Percentiles rank a stretch among this genome's conserved stretches.
These are phyloP conservation scores for Lasioglossum baleicum DNA, from an alignment of 1,140 invertebrate species.

Conservation along the genomic window DNA sequence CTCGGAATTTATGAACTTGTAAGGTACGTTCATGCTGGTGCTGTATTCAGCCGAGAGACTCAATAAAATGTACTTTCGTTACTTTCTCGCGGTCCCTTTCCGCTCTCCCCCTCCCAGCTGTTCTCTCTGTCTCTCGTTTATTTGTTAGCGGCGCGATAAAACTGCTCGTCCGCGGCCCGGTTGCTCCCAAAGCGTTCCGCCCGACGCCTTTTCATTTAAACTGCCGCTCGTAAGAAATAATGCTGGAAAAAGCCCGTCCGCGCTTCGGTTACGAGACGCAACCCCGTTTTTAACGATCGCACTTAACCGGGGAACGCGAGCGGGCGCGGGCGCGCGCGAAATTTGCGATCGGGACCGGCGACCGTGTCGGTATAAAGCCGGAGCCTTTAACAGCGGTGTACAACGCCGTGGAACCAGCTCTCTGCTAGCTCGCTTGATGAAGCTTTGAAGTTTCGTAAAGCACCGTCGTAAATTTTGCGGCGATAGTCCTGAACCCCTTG, in stretches of 20 bases:
- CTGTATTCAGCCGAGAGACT: constrained; percentile 50
- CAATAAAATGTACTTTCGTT: constrained; percentile 63
- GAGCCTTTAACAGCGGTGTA: constrained; percentile 37
- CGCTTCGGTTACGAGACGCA: constrained; percentile 45
- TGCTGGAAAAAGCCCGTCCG: constrained; percentile 49
- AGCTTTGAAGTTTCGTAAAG: constrained; percentile 14
- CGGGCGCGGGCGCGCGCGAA: constrained; percentile 32
- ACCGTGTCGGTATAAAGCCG: constrained; percentile 45
- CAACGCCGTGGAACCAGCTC: not conserved
- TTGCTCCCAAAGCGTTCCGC: not conserved
- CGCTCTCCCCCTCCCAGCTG: no score
- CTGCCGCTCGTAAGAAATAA: constrained; percentile 51
- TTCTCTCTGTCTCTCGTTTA: constrained; percentile 42
- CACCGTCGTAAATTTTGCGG: constrained; percentile 2
- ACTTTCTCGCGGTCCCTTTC: constrained; percentile 50
- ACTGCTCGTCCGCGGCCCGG: constrained; percentile 29
- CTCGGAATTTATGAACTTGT: constrained; percentile 62
- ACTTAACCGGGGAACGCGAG: constrained; percentile 52
- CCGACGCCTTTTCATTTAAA: constrained; percentile 55
- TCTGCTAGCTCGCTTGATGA: not conserved
- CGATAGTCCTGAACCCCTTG: not conserved
- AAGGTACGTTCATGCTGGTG: constrained; percentile 57
- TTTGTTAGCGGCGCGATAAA: constrained; percentile 58
- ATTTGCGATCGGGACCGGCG: constrained; percentile 43
- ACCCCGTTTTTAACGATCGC: constrained; percentile 60